phyloP scores from a whole-genome alignment of 1,140 invertebrate genomes.

The Homalodisca vitripennis region DNA sequence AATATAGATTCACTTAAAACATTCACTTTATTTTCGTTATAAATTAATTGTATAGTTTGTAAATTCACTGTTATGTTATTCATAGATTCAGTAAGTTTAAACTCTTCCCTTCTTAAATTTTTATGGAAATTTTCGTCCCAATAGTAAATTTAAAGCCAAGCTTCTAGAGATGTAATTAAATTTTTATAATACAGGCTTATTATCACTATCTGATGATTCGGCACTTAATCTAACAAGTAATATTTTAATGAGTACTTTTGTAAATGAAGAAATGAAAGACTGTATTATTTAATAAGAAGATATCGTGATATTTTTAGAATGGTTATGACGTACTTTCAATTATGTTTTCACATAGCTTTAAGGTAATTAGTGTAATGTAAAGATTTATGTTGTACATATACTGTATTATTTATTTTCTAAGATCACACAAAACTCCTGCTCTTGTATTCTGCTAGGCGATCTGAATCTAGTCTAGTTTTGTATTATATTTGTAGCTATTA shows the following conservation, averaged over 20 bases:
- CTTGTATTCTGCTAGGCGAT: slow-evolving; percentile 10
- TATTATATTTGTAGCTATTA: neutral
- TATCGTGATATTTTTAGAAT: slow-evolving; percentile 25
- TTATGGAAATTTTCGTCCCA: no score
- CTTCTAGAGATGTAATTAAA: no score
- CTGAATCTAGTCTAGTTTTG: slow-evolving; percentile 27
- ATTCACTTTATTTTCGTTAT: neutral
- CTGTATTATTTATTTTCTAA: slow-evolving; percentile 8
- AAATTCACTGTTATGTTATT: no score
- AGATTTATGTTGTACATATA: neutral
- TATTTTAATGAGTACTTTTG: slow-evolving; percentile 16
- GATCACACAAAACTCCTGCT: slow-evolving; percentile 16
- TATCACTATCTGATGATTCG: no score
- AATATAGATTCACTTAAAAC: neutral
- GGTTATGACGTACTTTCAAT: neutral
- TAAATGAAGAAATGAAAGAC: slow-evolving; percentile 26
- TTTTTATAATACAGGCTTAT: no score
- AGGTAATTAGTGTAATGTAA: neutral
- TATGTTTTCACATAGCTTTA: neutral
- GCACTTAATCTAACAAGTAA: no score
- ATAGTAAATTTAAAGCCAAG: no score
- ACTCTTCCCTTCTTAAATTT: no score
- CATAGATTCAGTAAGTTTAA: no score
- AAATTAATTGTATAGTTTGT: neutral
- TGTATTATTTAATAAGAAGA: slow-evolving; percentile 26